Base-by-base conservation (phyloP, 2,888 invertebrate genomes). In the Napeogenes sylphis region DNA sequence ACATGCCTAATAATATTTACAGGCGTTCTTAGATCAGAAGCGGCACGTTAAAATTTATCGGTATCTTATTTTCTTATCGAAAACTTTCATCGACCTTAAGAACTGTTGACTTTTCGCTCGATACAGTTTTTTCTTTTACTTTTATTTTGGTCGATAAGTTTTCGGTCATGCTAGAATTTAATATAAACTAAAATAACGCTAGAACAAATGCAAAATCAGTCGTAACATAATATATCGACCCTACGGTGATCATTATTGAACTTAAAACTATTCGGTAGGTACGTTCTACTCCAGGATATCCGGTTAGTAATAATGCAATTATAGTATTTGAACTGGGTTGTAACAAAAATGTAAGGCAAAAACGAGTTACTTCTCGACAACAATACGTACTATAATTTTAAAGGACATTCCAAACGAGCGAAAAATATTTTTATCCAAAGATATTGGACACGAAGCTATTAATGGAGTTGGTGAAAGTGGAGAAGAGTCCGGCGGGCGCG, bases 361-460 rank as follows among this genome's bases (percentile, higher is more conserved):
- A 42, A 42, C 38, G 8, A 38, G 8, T 38, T 10, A 42, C 10
- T 12, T 42, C 12, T 42, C 42, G 10, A 42, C 12, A 35, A 3
- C 6, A 42, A 42, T 42, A 12, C 10, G 42, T 42, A 10, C 42
- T 42, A 6, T 10, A 12, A 10, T 42, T 42, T 42, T 42, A 10
- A 12, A 10, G 12, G 12, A 12, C 2, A 10, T 42, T 42, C 10
- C 35, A 5, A 35, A 35, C 6, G 35, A 35, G 35, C 10, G 1
- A 10, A 10, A 14, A 13, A 30, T 2, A 53, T 8, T 47, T 21
- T 76, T 91, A 95, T 77, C 95, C 95, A 75, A 96, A 95, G 76
- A 95, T 92, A 78, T 94, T 96, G 67, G 92, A 94, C 70, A 96
- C 94, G 72, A 96, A 89, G 77, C 92, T 95, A 77, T 94, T 95